Evolutionary conservation across 1,140 invertebrate genomes (phyloP).

Genomic region (Caenorhabditis elegans): DNA sequence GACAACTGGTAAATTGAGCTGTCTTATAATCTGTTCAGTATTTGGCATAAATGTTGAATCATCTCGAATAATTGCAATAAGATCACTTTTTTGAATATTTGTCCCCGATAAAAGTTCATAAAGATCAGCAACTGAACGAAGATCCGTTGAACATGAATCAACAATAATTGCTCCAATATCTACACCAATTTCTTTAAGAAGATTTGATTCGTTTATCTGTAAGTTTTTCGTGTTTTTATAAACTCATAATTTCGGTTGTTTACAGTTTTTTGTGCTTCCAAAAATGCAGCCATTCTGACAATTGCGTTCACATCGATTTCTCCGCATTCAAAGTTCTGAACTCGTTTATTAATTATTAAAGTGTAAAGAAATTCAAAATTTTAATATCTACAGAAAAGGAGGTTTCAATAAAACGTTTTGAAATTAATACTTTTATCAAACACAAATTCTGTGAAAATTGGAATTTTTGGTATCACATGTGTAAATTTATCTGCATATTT

Average conservation of each 20-base stretch:
- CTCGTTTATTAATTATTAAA: background rate
- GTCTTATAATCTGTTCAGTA: constrained; percentile 50
- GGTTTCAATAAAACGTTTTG: too few relatives aligned
- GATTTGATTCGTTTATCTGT: constrained; percentile 7
- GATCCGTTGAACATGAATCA: constrained; percentile 57
- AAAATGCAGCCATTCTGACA: constrained; percentile 53
- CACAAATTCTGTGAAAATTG: too few relatives aligned
- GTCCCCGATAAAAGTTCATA: constrained; percentile 61
- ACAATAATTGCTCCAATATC: constrained; percentile 55
- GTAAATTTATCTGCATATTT: too few relatives aligned
- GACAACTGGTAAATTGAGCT: constrained; percentile 52
- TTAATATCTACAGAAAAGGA: too few relatives aligned
- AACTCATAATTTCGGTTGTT: background rate
- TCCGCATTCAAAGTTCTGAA: constrained; percentile 59
- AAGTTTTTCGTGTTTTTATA: background rate
- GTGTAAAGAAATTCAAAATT: too few relatives aligned
- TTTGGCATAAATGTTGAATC: constrained; percentile 54
- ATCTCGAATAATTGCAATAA: constrained; percentile 55
- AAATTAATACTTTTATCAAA: too few relatives aligned
- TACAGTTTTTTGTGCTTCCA: constrained; percentile 51
- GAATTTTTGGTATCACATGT: too few relatives aligned
- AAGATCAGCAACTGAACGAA: constrained; percentile 56
- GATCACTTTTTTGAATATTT: constrained; percentile 57
- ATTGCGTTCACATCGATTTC: constrained; percentile 57
- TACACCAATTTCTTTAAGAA: constrained; percentile 13